These are phyloP conservation scores for Dicerorhinus sumatrensis DNA, from an alignment of 2,113 vertebrate genomes.

Conservation along the genomic window DNA sequence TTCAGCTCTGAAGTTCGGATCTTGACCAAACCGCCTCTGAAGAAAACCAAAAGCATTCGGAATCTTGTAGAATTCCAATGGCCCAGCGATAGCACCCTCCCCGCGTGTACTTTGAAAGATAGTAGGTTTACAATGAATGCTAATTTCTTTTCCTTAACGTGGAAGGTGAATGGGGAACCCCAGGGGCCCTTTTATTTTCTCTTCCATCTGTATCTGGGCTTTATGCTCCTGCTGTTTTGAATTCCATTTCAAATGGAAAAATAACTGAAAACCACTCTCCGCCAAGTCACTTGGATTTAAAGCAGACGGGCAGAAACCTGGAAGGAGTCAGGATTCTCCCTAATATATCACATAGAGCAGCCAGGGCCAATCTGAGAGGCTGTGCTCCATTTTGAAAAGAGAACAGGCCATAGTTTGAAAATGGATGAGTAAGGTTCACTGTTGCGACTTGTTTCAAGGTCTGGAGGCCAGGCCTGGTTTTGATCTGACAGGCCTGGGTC, in stretches of 20 bases:
- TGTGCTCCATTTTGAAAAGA: constrained; percentile 59
- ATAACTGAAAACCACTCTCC: constrained; percentile 32
- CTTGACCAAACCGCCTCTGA: background rate
- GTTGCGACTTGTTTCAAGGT: constrained; percentile 62
- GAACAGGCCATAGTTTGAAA: constrained; percentile 66
- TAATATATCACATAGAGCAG: constrained; percentile 72
- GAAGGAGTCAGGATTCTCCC: constrained; percentile 68
- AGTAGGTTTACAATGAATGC: background rate
- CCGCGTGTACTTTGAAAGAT: background rate
- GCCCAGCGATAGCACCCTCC: background rate
- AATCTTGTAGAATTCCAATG: background rate
- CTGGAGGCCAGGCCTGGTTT: constrained; percentile 58
- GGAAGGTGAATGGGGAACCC: background rate
- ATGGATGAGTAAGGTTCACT: constrained; percentile 34
- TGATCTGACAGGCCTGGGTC: constrained; percentile 42
- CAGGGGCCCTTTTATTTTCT: constrained; percentile 39
- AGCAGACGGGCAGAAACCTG: constrained; percentile 57
- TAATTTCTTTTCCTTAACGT: background rate
- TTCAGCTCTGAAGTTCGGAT: background rate
- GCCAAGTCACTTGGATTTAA: constrained; percentile 54
- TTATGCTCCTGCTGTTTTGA: constrained; percentile 46
- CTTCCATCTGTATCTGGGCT: background rate
- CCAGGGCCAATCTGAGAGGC: constrained; percentile 45
- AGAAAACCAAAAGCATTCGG: background rate
- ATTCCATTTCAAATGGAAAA: constrained; percentile 59